A percentile compares a stretch with the other conserved stretches of the same genome.
phyloP scores from a whole-genome alignment of 2,113 vertebrate species.

The Mirza zaza region DNA sequence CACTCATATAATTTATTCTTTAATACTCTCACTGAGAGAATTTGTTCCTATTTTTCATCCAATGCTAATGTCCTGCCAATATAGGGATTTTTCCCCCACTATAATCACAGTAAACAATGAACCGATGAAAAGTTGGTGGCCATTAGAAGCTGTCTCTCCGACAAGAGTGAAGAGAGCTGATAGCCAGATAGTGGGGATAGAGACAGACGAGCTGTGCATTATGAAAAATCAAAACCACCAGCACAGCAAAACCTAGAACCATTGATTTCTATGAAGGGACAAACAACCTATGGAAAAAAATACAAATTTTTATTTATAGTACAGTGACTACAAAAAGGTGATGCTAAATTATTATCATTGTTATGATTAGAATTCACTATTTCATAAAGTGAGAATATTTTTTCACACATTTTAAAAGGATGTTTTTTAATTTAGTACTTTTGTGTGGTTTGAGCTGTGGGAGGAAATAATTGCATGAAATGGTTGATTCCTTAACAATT shows the following conservation, averaged over 20 bases:
- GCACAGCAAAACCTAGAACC: neutral
- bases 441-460: neutral
- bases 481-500: slow-evolving; percentile 38
- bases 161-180: neutral
- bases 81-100: neutral
- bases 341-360: slow-evolving; percentile 39
- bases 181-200: neutral
- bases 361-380: slow-evolving; percentile 39
- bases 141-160: neutral
- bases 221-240: neutral
- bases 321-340: slow-evolving; percentile 15
- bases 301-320: neutral
- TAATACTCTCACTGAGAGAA: neutral
- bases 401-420: slow-evolving; percentile 52
- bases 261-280: neutral
- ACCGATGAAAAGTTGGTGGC: neutral
- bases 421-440: slow-evolving; percentile 58
- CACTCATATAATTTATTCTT: neutral
- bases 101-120: neutral
- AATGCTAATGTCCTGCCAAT: neutral
- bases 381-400: slow-evolving; percentile 42
- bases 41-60: neutral
- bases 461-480: slow-evolving; percentile 65
- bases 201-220: neutral
- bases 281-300: neutral